phyloP scores from a whole-genome alignment of 2,797 vertebrate genomes.

The Calcarius lapponicus region DNA sequence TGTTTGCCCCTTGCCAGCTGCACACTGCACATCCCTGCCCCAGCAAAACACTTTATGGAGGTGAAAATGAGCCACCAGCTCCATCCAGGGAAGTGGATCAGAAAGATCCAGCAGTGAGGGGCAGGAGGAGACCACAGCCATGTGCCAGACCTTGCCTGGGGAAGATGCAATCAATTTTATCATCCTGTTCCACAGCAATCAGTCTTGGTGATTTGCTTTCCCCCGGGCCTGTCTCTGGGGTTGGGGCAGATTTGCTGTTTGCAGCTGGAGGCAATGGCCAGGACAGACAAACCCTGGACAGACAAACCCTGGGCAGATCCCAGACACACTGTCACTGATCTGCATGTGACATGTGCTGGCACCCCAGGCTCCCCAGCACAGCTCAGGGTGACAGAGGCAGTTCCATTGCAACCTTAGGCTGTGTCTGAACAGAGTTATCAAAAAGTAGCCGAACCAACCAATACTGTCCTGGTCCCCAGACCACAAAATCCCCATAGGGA shows the following conservation, averaged over 20 bases:
- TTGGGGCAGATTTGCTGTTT: not conserved
- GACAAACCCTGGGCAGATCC: not conserved
- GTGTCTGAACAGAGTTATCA: not conserved
- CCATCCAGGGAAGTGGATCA: not conserved
- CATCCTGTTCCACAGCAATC: not conserved
- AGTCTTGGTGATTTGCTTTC: not conserved
- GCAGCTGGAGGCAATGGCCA: not conserved
- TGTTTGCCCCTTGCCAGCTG: not conserved
- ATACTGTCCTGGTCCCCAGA: not conserved
- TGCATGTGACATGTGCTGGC: not conserved
- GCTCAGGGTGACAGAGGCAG: not conserved
- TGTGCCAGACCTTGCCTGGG: not conserved
- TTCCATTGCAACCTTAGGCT: not conserved
- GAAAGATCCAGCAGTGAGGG: not conserved
- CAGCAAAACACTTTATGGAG: not conserved
- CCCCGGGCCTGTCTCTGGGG: not conserved
- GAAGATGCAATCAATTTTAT: not conserved
- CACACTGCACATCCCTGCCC: not conserved
- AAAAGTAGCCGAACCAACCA: not conserved
- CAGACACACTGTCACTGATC: not conserved
- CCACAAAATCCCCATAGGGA: not conserved
- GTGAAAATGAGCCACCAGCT: not conserved
- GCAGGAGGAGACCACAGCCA: not conserved
- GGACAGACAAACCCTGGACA: not conserved
- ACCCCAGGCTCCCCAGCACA: not conserved